Base-by-base conservation (phyloP, 2,888 invertebrate genomes). In the Harpagoxenus sublaevis region DNA sequence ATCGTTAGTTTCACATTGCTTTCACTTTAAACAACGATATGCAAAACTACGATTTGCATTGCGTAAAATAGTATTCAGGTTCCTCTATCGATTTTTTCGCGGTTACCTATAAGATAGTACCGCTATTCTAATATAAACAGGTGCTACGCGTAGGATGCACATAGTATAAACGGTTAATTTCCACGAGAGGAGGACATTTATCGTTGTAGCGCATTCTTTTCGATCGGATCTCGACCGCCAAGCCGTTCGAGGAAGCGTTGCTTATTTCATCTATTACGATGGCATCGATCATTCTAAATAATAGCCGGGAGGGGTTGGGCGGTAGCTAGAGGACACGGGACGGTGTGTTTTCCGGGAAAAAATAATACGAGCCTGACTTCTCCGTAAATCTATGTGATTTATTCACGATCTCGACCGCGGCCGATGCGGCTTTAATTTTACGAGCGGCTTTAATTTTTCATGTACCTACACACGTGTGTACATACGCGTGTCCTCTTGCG, bases 381-480 rank as follows among this genome's bases (percentile, higher is more conserved):
- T 74, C n/a, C 74, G 81, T 86, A 86, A 86, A 86, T 86, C 79
- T 81, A 74, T 9, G 18, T 86, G 60, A 84, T 84, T 84, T 86
- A 86, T 84, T 75, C 68, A 51, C 74, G 75, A 70, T 84, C 74
- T 42, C 75, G n/a, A 31, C n/a, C n/a, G 55, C 65, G 55, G 12
- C 35, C 45, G 48, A 83, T 57, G 73, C 23, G 28, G 75, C 65
- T 82, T 84, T 86, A 70, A 84, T 86, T 86, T 86, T 86, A 86
- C 84, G 86, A 86, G 74, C 84, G 35, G 23, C 62, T 79, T 73
- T 55, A 79, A 84, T 85, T 84, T 85, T 85, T 85, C 83, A 63
- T 35, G 39, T 65, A 23, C 18, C 23, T 23, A 18, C 45, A 10
- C 42, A 18, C 31, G 57, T 18, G 8, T 8, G 15, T 18, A 10